Percentiles rank a stretch among this genome's conserved stretches.
Conservation (phyloP, 2,113 vertebrate species). For the Carassius carassius region DNA sequence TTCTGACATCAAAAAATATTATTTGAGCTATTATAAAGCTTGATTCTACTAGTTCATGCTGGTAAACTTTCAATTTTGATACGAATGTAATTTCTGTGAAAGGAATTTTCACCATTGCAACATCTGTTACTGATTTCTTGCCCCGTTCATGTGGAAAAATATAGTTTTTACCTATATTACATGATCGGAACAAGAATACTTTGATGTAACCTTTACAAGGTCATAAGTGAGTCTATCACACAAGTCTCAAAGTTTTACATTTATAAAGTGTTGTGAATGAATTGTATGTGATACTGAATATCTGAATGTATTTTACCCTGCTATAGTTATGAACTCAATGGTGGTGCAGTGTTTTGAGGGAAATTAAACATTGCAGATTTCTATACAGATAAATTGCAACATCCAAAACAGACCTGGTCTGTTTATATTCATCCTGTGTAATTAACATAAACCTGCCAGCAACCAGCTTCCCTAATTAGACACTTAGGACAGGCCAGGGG, state of each 20-base stretch:
- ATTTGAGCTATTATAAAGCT: neutral
- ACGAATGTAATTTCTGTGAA: neutral
- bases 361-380: neutral
- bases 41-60: neutral
- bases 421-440: constrained; percentile 54
- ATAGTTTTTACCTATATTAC: neutral
- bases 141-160: too few relatives aligned
- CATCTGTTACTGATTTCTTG: neutral
- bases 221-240: neutral
- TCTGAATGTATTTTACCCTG: neutral
- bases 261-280: too few relatives aligned
- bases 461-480: constrained; percentile 49
- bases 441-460: constrained; percentile 47
- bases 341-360: neutral
- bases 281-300: too few relatives aligned
- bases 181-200: neutral
- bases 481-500: neutral
- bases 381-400: neutral
- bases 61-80: neutral
- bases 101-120: neutral
- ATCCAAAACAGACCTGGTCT: constrained; percentile 20
- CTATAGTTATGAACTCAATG: too few relatives aligned
- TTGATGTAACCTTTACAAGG: too few relatives aligned
- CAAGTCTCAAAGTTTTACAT: too few relatives aligned
- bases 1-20: neutral